Conservation (phyloP, 2,888 invertebrate genomes). For the Microchrysa polita region DNA sequence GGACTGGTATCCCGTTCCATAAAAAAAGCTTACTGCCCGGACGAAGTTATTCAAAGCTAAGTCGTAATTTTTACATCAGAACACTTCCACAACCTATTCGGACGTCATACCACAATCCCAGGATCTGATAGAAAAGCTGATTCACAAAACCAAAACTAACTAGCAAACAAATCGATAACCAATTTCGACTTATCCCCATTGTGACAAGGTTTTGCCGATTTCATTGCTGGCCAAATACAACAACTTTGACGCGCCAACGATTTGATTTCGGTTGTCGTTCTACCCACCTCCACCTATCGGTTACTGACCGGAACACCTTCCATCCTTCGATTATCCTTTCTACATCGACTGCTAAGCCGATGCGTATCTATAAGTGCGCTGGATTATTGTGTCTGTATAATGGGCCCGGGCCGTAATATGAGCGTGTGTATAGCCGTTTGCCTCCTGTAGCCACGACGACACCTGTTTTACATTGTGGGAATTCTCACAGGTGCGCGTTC, state of each 20-base stretch:
- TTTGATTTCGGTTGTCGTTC: slow-evolving; percentile 23
- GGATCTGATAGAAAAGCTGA: slow-evolving; percentile 15
- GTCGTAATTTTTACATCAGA: background rate
- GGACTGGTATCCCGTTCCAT: background rate
- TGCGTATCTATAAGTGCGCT: background rate
- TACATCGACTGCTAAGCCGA: background rate
- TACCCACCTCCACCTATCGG: background rate
- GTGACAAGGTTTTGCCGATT: slow-evolving; percentile 41
- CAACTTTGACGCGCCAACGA: slow-evolving; percentile 25
- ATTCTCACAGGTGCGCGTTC: slow-evolving; percentile 26
- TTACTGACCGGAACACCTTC: slow-evolving; percentile 2
- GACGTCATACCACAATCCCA: background rate
- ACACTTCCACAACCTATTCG: background rate
- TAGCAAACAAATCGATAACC: slow-evolving; percentile 42
- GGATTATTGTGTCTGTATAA: slow-evolving; percentile 24
- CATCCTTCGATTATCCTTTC: background rate
- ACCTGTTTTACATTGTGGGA: slow-evolving; percentile 26
- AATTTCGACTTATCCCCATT: slow-evolving; percentile 42
- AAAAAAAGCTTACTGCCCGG: background rate
- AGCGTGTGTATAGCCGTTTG: slow-evolving; percentile 9
- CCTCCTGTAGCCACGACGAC: slow-evolving; percentile 29
- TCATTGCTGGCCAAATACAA: slow-evolving; percentile 33
- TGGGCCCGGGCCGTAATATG: slow-evolving; percentile 18
- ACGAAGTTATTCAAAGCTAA: background rate
- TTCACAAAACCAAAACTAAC: slow-evolving; percentile 37